Evolutionary conservation across 2,888 invertebrate species (phyloP).

Genomic region (Sclerodermus sp.): DNA sequence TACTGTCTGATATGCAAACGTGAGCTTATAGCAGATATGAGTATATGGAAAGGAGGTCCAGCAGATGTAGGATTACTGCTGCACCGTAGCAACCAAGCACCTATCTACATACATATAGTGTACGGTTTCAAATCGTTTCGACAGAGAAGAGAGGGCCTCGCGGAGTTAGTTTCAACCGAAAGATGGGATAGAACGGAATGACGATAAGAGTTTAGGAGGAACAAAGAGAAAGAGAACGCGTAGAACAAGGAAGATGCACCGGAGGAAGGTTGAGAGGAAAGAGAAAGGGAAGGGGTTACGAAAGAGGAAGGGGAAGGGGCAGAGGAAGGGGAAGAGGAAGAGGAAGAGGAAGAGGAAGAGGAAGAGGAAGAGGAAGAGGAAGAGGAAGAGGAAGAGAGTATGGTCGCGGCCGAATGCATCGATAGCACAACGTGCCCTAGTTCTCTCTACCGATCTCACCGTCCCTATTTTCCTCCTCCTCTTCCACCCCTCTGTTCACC

Average conservation of each 20-base stretch:
- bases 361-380: constrained; percentile 7
- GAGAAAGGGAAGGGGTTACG: background rate
- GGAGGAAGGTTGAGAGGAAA: too few relatives aligned
- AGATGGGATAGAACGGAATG: too few relatives aligned
- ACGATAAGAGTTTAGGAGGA: too few relatives aligned
- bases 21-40: constrained; percentile 15
- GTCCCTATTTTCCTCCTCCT: constrained; percentile 7
- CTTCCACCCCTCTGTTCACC: background rate
- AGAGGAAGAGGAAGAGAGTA: constrained; percentile 25
- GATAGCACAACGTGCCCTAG: constrained; percentile 41
- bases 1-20: constrained; percentile 35
- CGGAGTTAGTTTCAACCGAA: too few relatives aligned
- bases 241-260: too few relatives aligned
- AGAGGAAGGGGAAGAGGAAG: constrained; percentile 8
- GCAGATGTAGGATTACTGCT: constrained; percentile 31
- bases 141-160: constrained; percentile 10
- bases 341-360: background rate
- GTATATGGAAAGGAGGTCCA: constrained; percentile 23
- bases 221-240: too few relatives aligned
- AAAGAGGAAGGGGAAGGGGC: constrained; percentile 15
- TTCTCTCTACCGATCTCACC: constrained; percentile 25
- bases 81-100: constrained; percentile 22
- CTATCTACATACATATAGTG: constrained; percentile 12
- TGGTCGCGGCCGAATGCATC: constrained; percentile 40
- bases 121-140: constrained; percentile 20